Base-by-base conservation (phyloP, 2,888 invertebrate genomes). In the Aphidius colemani region DNA sequence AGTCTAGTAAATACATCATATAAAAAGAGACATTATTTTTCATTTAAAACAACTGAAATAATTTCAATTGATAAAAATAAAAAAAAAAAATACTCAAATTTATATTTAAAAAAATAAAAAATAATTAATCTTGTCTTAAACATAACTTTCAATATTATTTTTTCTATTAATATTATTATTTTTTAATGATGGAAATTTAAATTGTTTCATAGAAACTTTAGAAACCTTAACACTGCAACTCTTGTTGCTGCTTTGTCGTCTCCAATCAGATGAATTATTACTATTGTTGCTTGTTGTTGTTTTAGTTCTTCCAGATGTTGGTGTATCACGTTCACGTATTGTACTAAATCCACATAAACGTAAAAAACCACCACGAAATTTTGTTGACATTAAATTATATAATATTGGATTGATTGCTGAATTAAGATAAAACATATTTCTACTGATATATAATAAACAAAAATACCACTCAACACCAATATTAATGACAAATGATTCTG, bases 381-480 rank as follows among this genome's bases (percentile, higher is more conserved):
- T 95, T 1, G 94, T 92, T 65, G 94, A 94, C 90, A 95, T 94
- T 62, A 95, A 86, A 81, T 95, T 95, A 83, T 96, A 96, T 59
- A 96, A 84, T 74, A 95, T 92, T 9, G 95, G 95, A 85, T 96
- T 96, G 62, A 95, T 89, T 9, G 95, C 95, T 56, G 95, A 95
- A 83, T 96, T 95, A 61, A 95, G 86, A 83, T 95, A 94, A 70
- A 94, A 84, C 91, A 95, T 92, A 61, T 94, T 89, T 71, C 95
- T 88, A 78, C 92, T 92, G 83, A 94, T 92, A 82, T 92, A 94
- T 67, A 95, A 85, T 66, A 95, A 84, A 79, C 90, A 91, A 83
- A 92, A 94, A 82, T 93, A 95, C 61, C 88, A 88, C 71, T 94
- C 93, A 76, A 92, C 85, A 66, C 94, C 93, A 75, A 94, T 85